Conservation (phyloP, 1,140 invertebrate genomes). For the Himalopsyche phryganea region DNA sequence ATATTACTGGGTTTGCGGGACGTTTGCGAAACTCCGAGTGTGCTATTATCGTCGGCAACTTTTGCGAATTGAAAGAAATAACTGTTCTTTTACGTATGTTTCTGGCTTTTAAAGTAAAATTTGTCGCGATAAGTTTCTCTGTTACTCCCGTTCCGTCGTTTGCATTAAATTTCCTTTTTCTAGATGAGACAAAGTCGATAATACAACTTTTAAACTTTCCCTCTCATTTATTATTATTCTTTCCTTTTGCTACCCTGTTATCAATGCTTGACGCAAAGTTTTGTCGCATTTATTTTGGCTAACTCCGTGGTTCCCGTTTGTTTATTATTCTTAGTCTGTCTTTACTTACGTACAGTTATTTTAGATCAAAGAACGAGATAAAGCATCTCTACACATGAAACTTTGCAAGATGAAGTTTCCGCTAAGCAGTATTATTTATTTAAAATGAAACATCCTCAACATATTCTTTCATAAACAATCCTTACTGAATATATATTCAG, state of each 20-base stretch:
- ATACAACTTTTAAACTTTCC: conserved; percentile 16
- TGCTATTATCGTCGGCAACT: conserved; percentile 19
- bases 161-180: conserved; percentile 16
- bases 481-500: too few relatives aligned
- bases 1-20: conserved; percentile 13
- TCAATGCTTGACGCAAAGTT: conserved; percentile 2
- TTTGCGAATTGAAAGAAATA: conserved; percentile 19
- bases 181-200: conserved; percentile 18
- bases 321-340: conserved; percentile 8
- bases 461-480: too few relatives aligned
- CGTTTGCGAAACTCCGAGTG: conserved; percentile 13
- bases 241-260: conserved; percentile 16
- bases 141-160: conserved; percentile 4
- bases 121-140: conserved; percentile 12
- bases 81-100: conserved; percentile 19
- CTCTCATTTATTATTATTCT: conserved; percentile 9
- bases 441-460: too few relatives aligned
- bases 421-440: too few relatives aligned
- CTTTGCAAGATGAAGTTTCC: neutral
- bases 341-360: conserved; percentile 2
- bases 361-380: conserved; percentile 7
- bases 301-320: conserved; percentile 5
- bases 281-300: conserved; percentile 1
- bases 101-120: conserved; percentile 20
- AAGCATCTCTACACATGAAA: neutral